phyloP scores from a whole-genome alignment of 2,113 vertebrate genomes.

The Stigmatopora argus region DNA sequence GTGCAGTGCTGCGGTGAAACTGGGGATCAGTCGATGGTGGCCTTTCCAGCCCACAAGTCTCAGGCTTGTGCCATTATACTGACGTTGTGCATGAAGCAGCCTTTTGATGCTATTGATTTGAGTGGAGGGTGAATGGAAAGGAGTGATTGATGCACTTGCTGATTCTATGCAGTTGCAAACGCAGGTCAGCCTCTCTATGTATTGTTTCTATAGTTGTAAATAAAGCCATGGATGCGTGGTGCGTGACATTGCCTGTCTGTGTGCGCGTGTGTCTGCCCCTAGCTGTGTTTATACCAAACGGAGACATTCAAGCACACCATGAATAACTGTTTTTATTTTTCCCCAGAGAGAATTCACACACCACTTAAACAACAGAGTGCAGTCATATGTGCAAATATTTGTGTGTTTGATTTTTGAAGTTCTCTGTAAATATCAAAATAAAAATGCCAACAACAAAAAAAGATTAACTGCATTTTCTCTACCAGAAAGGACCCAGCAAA shows the following conservation, averaged over 20 bases:
- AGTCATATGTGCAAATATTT: background rate
- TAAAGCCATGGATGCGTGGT: constrained; percentile 17
- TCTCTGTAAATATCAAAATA: background rate
- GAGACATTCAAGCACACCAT: constrained; percentile 11
- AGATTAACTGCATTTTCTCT: background rate
- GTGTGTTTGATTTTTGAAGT: background rate
- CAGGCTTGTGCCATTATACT: constrained; percentile 49
- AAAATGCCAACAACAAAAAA: background rate
- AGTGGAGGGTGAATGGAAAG: constrained; percentile 29
- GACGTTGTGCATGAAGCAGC: constrained; percentile 49
- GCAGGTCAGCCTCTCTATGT: constrained; percentile 17
- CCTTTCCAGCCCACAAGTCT: constrained; percentile 41
- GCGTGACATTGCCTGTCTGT: constrained; percentile 14
- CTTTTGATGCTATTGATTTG: constrained; percentile 64
- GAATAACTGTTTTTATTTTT: background rate
- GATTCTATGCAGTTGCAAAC: constrained; percentile 41
- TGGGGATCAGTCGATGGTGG: constrained; percentile 47
- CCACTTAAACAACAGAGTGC: background rate
- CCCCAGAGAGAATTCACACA: constrained; percentile 4
- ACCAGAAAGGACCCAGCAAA: background rate
- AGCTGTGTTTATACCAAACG: constrained; percentile 17
- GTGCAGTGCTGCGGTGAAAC: constrained; percentile 18
- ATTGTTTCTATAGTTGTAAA: constrained; percentile 31
- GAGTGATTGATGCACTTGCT: constrained; percentile 41
- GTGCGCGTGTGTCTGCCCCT: background rate